Evolutionary conservation across 2,888 invertebrate genomes (phyloP).

Genomic region (Pyrocoelia pectoralis): DNA sequence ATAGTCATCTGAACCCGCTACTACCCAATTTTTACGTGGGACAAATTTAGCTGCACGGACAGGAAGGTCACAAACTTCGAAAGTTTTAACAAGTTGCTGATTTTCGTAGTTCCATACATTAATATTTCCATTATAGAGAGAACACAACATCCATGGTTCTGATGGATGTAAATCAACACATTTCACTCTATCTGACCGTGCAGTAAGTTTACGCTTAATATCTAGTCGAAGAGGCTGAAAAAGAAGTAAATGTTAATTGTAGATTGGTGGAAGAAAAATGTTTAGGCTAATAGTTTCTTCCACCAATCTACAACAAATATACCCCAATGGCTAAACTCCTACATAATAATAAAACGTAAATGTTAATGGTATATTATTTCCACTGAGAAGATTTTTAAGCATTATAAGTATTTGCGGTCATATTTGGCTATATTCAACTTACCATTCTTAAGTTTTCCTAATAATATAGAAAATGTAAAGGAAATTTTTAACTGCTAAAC

Average conservation of each 20-base stretch:
- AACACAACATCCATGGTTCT: slow-evolving; percentile 99
- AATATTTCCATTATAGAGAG: slow-evolving; percentile 98
- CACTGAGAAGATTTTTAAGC: not conserved
- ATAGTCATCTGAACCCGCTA: slow-evolving; percentile 97
- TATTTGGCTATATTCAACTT: not conserved
- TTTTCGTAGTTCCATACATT: slow-evolving; percentile 99
- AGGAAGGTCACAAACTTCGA: slow-evolving; percentile 95
- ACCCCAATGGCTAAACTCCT: too few species aligned
- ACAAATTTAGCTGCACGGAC: slow-evolving; percentile 97
- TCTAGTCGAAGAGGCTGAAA: slow-evolving; percentile 92
- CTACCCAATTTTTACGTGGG: slow-evolving; percentile 97
- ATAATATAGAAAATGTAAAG: not conserved
- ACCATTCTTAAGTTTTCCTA: not conserved
- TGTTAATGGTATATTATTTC: not conserved
- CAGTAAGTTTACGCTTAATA: slow-evolving; percentile 97
- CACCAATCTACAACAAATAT: too few species aligned
- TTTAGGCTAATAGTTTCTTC: too few species aligned
- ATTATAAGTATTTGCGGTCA: not conserved
- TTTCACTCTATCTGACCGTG: slow-evolving; percentile 98
- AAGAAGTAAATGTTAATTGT: slow-evolving; percentile 38
- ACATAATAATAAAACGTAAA: too few species aligned
- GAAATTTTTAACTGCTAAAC: not conserved
- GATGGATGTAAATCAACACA: slow-evolving; percentile 97
- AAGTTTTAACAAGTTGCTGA: slow-evolving; percentile 87
- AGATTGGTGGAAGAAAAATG: too few species aligned